Base-by-base conservation (phyloP, 2,113 vertebrate genomes). In the Catharus fuscescens region DNA sequence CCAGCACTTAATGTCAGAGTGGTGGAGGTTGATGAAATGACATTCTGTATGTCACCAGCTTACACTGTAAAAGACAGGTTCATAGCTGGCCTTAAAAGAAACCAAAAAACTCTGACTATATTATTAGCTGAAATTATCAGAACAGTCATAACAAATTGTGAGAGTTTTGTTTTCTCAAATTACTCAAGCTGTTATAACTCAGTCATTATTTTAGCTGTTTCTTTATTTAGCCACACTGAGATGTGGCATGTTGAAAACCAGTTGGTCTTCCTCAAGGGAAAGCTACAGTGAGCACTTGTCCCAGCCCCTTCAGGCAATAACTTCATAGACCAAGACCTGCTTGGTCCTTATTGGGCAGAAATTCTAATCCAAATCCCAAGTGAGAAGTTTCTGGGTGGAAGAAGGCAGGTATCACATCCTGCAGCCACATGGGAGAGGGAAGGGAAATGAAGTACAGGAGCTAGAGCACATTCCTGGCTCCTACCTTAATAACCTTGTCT, bases 401-500 rank as follows among this genome's bases (percentile, higher is more conserved):
- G 57, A 78, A 50, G 44, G 36, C 36, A 60, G 48, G 32, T 42
- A 74, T 42, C 40, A 73, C 17, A 45, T 38, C 47, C 36, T 72
- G 31, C 54, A 87, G 72, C 26, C 50, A 78, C 42, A 72, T 0
- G 0, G 36, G 18, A 91, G 18, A 67, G 26, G 48, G 65, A 81
- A 44, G 28, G 24, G 16, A 80, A 90, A 73, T 60, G 17, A 76
- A 70, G 40, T 9, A 54, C 14, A 34, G 29, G 34, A 88, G 31
- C 23, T 18, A 32, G 12, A 69, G 62, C 12, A 26, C 45, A 13
- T 32, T 74, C n/a, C 53, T 94, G 0, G 1, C 36, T 77, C 93
- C 97, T 97, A 99, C 99, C 99, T 99, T 99, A 96, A 99, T 98
- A 80, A 99, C 97, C 94, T 99, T 99, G 98, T 99, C 99, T 29